These are phyloP conservation scores for Tachyglossus aculeatus DNA, from an alignment of 2,797 vertebrate species.

Conservation along the genomic window DNA sequence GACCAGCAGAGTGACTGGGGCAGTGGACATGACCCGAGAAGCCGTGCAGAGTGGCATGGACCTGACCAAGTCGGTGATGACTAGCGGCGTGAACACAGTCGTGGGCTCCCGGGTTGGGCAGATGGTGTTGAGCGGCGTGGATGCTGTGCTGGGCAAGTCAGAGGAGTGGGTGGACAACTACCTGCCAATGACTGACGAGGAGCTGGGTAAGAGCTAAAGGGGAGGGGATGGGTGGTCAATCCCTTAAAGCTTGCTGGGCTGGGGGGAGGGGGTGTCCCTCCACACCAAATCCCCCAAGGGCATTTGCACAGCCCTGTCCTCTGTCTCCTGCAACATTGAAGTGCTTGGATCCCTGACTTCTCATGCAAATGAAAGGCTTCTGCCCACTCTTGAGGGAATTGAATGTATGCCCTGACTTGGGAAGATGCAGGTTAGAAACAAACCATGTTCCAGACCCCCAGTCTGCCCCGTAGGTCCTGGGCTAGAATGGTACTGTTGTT, in stretches of 20 bases:
- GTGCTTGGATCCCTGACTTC: too few species aligned
- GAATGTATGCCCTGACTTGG: too few species aligned
- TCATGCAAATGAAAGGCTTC: too few species aligned
- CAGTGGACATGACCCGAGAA: conserved; percentile 71
- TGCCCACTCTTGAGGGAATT: too few species aligned
- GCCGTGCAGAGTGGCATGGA: conserved; percentile 83
- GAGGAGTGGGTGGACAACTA: conserved; percentile 90
- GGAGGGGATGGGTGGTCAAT: too few species aligned
- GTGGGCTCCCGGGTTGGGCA: conserved; percentile 65
- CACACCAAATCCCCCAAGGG: not conserved
- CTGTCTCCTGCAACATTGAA: too few species aligned
- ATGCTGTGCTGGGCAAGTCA: conserved; percentile 81
- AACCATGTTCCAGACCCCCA: too few species aligned
- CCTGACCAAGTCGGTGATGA: conserved; percentile 81
- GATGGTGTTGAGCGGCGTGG: conserved; percentile 83
- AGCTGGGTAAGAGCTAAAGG: conserved; percentile 84
- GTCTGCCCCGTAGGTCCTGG: too few species aligned
- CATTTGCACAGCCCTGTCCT: too few species aligned
- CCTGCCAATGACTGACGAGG: conserved; percentile 87
- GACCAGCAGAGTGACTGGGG: conserved; percentile 79
- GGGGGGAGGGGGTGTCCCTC: not conserved
- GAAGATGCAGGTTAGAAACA: too few species aligned
- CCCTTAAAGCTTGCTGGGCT: too few species aligned
- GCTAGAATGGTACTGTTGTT: too few species aligned
- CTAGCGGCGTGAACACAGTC: conserved; percentile 79